Conservation (phyloP, 2,888 invertebrate species). For the Spialia ferax region DNA sequence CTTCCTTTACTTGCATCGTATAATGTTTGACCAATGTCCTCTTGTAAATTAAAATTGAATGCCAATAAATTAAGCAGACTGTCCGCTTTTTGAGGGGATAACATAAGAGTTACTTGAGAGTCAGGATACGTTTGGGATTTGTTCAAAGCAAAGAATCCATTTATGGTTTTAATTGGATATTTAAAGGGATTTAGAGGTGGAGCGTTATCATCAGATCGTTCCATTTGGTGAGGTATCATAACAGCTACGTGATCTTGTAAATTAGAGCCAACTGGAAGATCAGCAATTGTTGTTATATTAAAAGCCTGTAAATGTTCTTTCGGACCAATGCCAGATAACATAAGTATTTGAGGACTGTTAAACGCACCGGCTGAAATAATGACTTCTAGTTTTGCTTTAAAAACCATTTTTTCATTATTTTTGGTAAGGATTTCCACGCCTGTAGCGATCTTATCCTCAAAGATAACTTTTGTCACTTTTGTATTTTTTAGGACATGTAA, state of each 20-base stretch:
- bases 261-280: slow-evolving; percentile 61
- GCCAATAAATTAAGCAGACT: slow-evolving; percentile 46
- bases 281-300: slow-evolving; percentile 52
- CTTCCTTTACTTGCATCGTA: background rate
- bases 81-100: slow-evolving; percentile 32
- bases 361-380: slow-evolving; percentile 57
- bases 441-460: slow-evolving; percentile 49
- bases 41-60: background rate
- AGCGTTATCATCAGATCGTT: background rate
- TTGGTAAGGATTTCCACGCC: slow-evolving; percentile 54
- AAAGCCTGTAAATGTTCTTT: slow-evolving; percentile 53
- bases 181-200: slow-evolving; percentile 1
- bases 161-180: slow-evolving; percentile 4
- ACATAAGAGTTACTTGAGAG: slow-evolving; percentile 1
- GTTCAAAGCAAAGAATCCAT: slow-evolving; percentile 22
- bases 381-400: slow-evolving; percentile 55
- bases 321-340: slow-evolving; percentile 62
- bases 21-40: background rate
- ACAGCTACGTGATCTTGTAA: slow-evolving; percentile 59
- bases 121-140: slow-evolving; percentile 17
- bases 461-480: slow-evolving; percentile 52
- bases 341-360: slow-evolving; percentile 57
- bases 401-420: slow-evolving; percentile 46
- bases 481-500: slow-evolving; percentile 55
- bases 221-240: slow-evolving; percentile 43